These are phyloP conservation scores for Cyclophora punctaria DNA, from an alignment of 2,888 invertebrate species.

Conservation along the genomic window DNA sequence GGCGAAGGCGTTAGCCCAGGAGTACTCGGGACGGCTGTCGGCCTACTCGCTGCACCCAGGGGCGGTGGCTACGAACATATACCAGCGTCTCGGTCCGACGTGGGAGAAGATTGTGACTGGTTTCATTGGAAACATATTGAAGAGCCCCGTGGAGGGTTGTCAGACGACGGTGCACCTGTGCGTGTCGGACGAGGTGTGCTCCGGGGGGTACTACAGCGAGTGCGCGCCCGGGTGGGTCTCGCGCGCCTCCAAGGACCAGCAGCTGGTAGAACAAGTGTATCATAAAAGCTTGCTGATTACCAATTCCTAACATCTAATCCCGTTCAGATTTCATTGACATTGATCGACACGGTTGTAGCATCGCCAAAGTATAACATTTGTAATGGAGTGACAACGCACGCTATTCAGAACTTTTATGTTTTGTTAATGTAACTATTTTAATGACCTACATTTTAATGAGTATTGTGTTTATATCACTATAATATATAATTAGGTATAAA, in stretches of 20 bases:
- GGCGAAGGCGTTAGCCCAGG: constrained; percentile 52
- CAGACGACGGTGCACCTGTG: constrained; percentile 85
- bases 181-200: constrained; percentile 80
- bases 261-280: constrained; percentile 85
- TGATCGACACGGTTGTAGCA: no score
- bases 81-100: no score
- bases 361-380: no score
- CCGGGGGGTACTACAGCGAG: constrained; percentile 86
- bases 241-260: constrained; percentile 74
- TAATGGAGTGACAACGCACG: no score
- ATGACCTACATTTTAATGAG: no score
- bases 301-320: no score
- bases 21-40: constrained; percentile 74
- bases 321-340: no score
- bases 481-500: no score
- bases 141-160: constrained; percentile 83
- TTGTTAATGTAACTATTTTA: no score
- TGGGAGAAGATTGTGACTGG: no score
- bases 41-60: constrained; percentile 90
- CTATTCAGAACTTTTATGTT: no score
- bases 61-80: constrained; percentile 83
- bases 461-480: no score
- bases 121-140: constrained; percentile 27
- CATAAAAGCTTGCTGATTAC: constrained; percentile 54
- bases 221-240: constrained; percentile 77